A percentile compares a stretch with the other conserved stretches of the same genome.
Conservation (phyloP, 2,113 vertebrate genomes). For the Sturnus vulgaris region DNA sequence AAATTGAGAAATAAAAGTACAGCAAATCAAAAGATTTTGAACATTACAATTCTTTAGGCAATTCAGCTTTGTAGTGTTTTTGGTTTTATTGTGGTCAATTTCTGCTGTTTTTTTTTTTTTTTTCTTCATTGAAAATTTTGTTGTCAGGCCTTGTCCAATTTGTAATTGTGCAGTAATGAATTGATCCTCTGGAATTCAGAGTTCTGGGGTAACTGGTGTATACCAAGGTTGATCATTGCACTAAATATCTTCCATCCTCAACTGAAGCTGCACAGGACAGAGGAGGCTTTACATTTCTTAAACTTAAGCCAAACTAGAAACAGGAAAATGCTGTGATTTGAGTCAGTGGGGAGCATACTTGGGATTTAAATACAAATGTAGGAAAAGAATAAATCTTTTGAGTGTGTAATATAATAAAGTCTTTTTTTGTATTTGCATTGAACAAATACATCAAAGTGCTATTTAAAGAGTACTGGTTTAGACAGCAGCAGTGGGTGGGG, state of each 20-base stretch:
- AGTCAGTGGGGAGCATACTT: background rate
- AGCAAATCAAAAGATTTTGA: background rate
- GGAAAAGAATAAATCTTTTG: background rate
- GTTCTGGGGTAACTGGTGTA: background rate
- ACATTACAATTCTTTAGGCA: fast-evolving
- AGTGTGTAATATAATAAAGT: background rate
- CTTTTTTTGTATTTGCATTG: background rate
- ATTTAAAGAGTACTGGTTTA: background rate
- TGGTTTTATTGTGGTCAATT: background rate
- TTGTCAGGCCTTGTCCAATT: background rate
- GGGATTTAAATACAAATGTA: background rate
- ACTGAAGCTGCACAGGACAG: background rate
- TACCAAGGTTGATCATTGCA: background rate
- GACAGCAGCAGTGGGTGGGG: background rate
- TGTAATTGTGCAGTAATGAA: background rate
- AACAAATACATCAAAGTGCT: background rate
- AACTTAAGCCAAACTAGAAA: background rate
- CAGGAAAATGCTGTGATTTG: background rate
- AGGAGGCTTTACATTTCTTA: background rate
- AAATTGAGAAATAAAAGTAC: background rate
- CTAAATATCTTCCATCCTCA: background rate
- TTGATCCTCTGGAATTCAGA: background rate
- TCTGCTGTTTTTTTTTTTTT: background rate
- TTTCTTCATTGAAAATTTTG: fast-evolving
- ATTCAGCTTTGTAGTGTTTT: background rate